Base-by-base conservation (phyloP, 2,888 invertebrate genomes). In the Cheilosia vernalis region DNA sequence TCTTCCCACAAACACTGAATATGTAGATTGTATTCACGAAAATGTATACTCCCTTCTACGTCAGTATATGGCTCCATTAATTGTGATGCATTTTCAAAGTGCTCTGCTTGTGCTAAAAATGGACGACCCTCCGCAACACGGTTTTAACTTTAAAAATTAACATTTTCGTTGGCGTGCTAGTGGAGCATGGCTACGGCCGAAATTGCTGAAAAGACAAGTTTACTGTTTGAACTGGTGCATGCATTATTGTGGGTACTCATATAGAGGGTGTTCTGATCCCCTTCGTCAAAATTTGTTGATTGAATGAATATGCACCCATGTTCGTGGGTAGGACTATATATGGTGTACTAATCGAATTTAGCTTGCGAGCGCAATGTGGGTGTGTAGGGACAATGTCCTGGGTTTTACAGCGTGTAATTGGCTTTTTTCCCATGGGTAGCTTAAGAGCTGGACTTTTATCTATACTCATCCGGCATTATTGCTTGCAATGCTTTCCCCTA, bases 11-110 rank as follows among this genome's bases (percentile, higher is more conserved):
- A 10, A 30, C 33, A 21, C 33, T 19, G 17, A 5, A 24, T 15
- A 4, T 37, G 4, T 7, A n/a, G 19, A 58, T 40, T 21, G 15
- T 21, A 33, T 33, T 7, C 30, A 63, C 19, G 21, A 33, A 66
- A 53, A 53, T 47, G 24, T 7, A 30, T n/a, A 27, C 27, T 66
- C 24, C 64, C 27, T 40, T 40, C 40, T 24, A 37, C n/a, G 15
- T n/a, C 4, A 13, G 47, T n/a, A 51, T 37, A 13, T 37, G 37
- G 21, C 40, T 42, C 55, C 53, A 67, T 67, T 67, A 67, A 72
- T 44, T 55, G 47, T 73, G 73, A 73, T 73, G 63, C 73, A 73
- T 55, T 73, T 55, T 63, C 61, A 44, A 27, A n/a, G n/a, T 49
- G 33, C 15, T 27, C 40, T 15, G 10, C 40, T 15, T 27, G 42